These are phyloP conservation scores for Ascidia mentula DNA, from an alignment of 23 tunicate genomes.

Conservation along the genomic window DNA sequence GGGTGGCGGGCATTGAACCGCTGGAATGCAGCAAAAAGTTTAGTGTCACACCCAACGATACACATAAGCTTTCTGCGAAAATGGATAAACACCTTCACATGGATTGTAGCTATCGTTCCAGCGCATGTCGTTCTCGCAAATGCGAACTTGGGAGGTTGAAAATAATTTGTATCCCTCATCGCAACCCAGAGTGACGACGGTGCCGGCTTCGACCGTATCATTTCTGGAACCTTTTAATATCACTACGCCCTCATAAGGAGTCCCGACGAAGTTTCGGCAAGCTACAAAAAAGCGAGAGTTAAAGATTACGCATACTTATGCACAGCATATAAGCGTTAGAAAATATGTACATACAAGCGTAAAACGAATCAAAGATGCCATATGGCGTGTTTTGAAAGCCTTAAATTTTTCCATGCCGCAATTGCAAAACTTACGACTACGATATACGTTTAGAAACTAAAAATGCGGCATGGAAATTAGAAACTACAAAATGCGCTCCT, in stretches of 20 bases:
- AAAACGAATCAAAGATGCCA: too few relatives aligned
- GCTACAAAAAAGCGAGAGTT: constrained; percentile 41
- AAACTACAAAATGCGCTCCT: too few relatives aligned
- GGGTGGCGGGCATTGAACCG: constrained; percentile 28
- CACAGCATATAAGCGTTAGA: too few relatives aligned
- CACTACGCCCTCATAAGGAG: constrained; percentile 46
- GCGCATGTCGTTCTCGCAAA: constrained; percentile 56
- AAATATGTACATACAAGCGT: too few relatives aligned
- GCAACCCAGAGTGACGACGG: constrained; percentile 49
- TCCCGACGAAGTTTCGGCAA: constrained; percentile 47
- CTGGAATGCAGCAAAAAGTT: too few relatives aligned
- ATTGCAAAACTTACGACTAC: too few relatives aligned
- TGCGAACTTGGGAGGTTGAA: constrained; percentile 7
- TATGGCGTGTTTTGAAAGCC: too few relatives aligned
- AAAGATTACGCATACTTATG: too few relatives aligned
- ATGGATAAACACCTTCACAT: constrained; percentile 40
- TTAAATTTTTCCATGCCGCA: too few relatives aligned
- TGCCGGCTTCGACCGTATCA: constrained; percentile 43
- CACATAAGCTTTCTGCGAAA: neutral
- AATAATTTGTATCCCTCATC: constrained; percentile 33
- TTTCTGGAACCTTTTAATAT: constrained; percentile 44
- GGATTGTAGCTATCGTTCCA: constrained; percentile 66
- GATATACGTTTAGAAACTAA: too few relatives aligned
- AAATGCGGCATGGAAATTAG: too few relatives aligned
- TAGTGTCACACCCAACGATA: too few relatives aligned